A percentile compares a stretch with the other conserved stretches of the same genome.
Conservation (phyloP, 2,113 vertebrate species). For the Chaetodon auriga region DNA sequence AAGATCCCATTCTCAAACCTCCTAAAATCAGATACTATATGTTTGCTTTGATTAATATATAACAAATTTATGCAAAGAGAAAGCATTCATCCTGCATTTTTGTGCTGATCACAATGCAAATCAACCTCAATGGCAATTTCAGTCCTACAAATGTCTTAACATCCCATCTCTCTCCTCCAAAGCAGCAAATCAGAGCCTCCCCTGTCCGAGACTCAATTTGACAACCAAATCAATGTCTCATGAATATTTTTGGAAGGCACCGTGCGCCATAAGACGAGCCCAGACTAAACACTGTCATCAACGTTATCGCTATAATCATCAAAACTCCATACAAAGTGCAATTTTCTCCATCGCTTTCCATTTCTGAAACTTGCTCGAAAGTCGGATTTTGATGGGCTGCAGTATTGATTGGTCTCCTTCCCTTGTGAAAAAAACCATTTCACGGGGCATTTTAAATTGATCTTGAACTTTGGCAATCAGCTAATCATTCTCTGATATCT, state of each 20-base stretch:
- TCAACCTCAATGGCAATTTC: conserved; percentile 29
- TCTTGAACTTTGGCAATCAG: conserved; percentile 49
- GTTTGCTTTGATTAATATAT: conserved; percentile 9
- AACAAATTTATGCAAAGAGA: conserved; percentile 42
- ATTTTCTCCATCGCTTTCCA: conserved; percentile 43
- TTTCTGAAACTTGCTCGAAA: conserved; percentile 36
- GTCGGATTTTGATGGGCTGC: conserved; percentile 28
- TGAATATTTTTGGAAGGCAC: conserved; percentile 57
- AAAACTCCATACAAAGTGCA: conserved; percentile 23
- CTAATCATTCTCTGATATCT: conserved; percentile 48
- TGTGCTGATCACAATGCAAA: conserved; percentile 30
- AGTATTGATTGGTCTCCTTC: conserved; percentile 39
- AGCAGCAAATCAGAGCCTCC: conserved; percentile 42
- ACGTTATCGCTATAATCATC: conserved; percentile 30
- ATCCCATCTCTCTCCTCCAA: conserved; percentile 20
- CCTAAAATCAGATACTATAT: conserved; percentile 4
- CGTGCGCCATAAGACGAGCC: conserved; percentile 24
- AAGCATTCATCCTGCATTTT: neutral
- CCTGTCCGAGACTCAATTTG: conserved; percentile 41
- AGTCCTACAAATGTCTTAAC: conserved; percentile 24
- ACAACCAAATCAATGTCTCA: conserved; percentile 59
- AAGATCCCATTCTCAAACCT: neutral
- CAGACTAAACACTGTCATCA: conserved; percentile 51
- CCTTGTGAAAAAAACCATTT: conserved; percentile 15
- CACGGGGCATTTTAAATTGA: conserved; percentile 28